Percentiles rank a stretch among this genome's conserved stretches.
Conservation (phyloP, 2,113 vertebrate genomes). For the Triplophysa siluroides region DNA sequence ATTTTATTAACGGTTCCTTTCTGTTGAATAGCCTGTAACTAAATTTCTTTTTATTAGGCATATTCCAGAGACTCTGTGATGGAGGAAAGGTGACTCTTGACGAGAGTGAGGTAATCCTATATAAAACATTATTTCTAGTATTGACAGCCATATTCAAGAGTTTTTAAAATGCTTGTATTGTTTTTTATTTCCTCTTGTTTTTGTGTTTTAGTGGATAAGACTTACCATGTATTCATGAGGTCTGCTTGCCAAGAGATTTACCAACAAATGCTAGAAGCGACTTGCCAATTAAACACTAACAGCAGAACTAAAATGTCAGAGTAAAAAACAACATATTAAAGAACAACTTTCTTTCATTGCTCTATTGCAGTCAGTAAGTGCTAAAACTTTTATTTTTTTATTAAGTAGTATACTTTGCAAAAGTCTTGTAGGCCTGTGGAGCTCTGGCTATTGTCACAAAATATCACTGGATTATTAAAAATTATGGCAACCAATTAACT, state of each 20-base stretch:
- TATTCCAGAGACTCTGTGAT: conserved; percentile 62
- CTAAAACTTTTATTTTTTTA: no score
- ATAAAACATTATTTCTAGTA: conserved; percentile 18
- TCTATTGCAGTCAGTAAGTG: no score
- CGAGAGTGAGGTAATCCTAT: conserved; percentile 61
- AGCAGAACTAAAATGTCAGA: no score
- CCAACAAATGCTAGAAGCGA: neutral
- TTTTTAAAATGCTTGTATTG: neutral
- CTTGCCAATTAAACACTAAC: neutral
- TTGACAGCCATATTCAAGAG: neutral
- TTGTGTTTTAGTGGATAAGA: conserved; percentile 62
- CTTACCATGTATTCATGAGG: conserved; percentile 61
- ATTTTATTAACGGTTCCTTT: no score
- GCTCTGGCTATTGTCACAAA: no score
- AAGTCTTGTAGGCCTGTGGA: no score
- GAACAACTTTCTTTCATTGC: no score
- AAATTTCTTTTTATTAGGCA: conserved; percentile 56
- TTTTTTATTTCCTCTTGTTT: neutral
- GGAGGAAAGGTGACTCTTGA: conserved; percentile 58
- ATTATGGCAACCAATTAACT: no score
- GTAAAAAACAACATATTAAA: no score
- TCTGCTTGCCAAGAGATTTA: neutral
- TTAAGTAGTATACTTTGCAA: no score
- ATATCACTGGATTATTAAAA: no score
- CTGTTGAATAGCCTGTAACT: no score